phyloP scores from a whole-genome alignment of 2,888 invertebrate species.

The Caenorhabditis wallacei region DNA sequence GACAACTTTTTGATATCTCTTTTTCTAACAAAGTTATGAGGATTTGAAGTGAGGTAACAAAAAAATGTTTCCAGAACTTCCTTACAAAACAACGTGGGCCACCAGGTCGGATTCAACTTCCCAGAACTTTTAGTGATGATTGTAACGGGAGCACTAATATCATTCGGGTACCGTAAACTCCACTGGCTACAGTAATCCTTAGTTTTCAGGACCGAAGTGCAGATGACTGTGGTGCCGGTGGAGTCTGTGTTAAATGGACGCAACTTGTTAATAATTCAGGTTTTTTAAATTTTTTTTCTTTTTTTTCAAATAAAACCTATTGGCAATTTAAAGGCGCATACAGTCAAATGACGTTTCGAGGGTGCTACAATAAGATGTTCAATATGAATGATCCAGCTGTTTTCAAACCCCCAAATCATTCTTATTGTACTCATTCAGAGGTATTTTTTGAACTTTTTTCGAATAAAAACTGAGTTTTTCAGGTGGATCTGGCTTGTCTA shows the following conservation, averaged over 20 bases:
- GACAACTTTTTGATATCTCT: no score
- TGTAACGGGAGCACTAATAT: slow-evolving; percentile 80
- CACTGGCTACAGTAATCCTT: not conserved
- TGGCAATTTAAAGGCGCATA: slow-evolving; percentile 66
- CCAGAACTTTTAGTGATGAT: slow-evolving; percentile 78
- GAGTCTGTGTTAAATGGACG: slow-evolving; percentile 80
- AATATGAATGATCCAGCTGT: slow-evolving; percentile 69
- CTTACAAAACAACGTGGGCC: slow-evolving; percentile 79
- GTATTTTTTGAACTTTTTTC: slow-evolving; percentile 47
- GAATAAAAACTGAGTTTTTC: slow-evolving; percentile 42
- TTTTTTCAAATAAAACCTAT: not conserved
- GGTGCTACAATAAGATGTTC: slow-evolving; percentile 77
- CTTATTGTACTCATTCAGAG: slow-evolving; percentile 71
- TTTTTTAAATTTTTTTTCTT: not conserved
- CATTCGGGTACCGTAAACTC: slow-evolving; percentile 56
- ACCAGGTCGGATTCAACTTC: slow-evolving; percentile 71
- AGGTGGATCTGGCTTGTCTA: slow-evolving; percentile 70
- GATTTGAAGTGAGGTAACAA: no score
- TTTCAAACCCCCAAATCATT: slow-evolving; percentile 71
- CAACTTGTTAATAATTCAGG: slow-evolving; percentile 81
- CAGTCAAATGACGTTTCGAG: slow-evolving; percentile 80
- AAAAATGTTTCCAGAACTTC: no score
- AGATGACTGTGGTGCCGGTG: slow-evolving; percentile 78
- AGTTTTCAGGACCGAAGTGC: slow-evolving; percentile 73
- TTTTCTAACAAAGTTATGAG: no score